phyloP scores from a whole-genome alignment of 2,113 vertebrate species.

The pig (Sus scrofa) region DNA sequence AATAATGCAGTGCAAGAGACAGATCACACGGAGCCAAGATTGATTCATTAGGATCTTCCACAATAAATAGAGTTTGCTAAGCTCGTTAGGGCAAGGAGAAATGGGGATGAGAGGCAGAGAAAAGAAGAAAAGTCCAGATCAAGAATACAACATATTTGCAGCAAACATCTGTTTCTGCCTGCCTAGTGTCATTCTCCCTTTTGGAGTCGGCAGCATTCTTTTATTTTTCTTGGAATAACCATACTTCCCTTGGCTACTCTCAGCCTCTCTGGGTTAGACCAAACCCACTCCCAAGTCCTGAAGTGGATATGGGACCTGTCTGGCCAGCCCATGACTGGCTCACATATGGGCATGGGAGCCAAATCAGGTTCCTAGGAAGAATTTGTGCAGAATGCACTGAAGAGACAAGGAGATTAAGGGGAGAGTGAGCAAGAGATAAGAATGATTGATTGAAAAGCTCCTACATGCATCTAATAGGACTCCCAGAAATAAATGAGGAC shows the following conservation, averaged over 20 bases:
- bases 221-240: background rate
- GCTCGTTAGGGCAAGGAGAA: background rate
- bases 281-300: background rate
- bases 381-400: background rate
- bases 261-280: background rate
- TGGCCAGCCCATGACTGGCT: background rate
- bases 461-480: background rate
- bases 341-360: background rate
- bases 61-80: background rate
- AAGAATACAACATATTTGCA: background rate
- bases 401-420: background rate
- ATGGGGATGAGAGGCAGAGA: background rate
- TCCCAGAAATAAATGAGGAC: background rate
- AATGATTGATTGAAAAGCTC: background rate
- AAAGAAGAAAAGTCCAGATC: background rate
- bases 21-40: slow-evolving; percentile 24
- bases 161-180: background rate
- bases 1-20: background rate
- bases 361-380: background rate
- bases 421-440: background rate
- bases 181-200: too few species aligned
- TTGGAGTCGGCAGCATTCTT: background rate
- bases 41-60: background rate
- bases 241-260: background rate
- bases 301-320: background rate